Base-by-base conservation (phyloP, 2,797 vertebrate genomes). In the Cyclura pinguis region DNA sequence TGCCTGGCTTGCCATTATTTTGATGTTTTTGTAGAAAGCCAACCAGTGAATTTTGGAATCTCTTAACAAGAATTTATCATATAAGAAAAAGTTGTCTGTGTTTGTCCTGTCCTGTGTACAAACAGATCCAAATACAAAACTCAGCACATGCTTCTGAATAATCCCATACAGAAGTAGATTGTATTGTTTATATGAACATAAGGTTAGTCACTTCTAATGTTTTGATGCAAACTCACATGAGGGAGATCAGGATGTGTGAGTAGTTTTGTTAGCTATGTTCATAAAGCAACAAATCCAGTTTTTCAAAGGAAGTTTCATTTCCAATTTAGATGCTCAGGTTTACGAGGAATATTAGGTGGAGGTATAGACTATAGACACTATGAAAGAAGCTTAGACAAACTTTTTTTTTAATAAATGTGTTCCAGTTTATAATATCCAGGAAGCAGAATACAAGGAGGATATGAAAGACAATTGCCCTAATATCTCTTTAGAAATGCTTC, bases 401-500 rank as follows among this genome's bases (percentile, higher is more conserved):
- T 8, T 35, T 32, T 59, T 35, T 62, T 62, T 35, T 27, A 20
- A 22, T 52, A 6, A 52, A 22, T 76, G 55, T 62, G 55, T 64
- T 12, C n/a, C 69, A 67, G 4, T 57, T 59, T 73, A 67, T 38
- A 72, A 57, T 29, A n/a, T 38, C 13, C 6, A 3, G 22, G 24
- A 76, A 78, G 57, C 47, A 20, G 78, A 80, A 27, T 9, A 14
- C 24, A 64, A 62, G 69, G 55, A 72, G 20, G 85, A 62, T 8
- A 18, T 55, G 72, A 50, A 35, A 32, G 22, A 35, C 47, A 67
- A 80, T 52, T 10, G 8, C 9, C 22, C 47, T 0, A 14, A 35
- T 67, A 52, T 27, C 42, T 84, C 35, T 73, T 84, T 52, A 50
- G 80, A 73, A 88, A 74, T 80, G 55, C 55, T 85, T 73, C 16